Evolutionary conservation across 1,140 invertebrate genomes (phyloP).

Genomic region (Pentalonia nigronervosa): DNA sequence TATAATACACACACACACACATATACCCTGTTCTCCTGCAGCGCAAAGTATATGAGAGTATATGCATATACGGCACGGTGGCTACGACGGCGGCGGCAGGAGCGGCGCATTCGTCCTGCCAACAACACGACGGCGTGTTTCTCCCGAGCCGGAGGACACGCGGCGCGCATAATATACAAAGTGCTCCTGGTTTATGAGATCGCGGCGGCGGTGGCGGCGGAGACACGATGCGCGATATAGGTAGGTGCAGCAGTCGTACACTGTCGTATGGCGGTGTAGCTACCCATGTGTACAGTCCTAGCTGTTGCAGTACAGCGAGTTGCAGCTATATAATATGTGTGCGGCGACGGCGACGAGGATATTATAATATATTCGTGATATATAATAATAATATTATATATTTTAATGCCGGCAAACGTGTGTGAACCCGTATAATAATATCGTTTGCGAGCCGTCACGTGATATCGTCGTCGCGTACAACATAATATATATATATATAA

Average conservation of each 20-base stretch:
- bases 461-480: not conserved
- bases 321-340: not conserved
- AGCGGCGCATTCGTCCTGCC: slow-evolving; percentile 8
- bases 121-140: not conserved
- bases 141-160: not conserved
- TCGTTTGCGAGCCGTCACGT: slow-evolving; percentile 1
- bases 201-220: slow-evolving; percentile 19
- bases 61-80: no score
- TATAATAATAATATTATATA: not conserved
- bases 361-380: not conserved
- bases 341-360: not conserved
- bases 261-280: no score
- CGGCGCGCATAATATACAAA: not conserved
- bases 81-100: no score
- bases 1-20: not conserved
- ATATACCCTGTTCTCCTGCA: slow-evolving; percentile 33
- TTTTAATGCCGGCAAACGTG: not conserved
- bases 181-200: slow-evolving; percentile 54
- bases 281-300: no score
- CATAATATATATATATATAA: not conserved
- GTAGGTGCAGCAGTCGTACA: not conserved
- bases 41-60: slow-evolving; percentile 4
- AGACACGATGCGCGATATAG: not conserved
- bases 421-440: not conserved
- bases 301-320: no score